A percentile compares a stretch with the other conserved stretches of the same genome.
These are phyloP conservation scores for Catalaphyllia jardinei DNA, from an alignment of 64 coral and sea anemone species.

Conservation along the genomic window DNA sequence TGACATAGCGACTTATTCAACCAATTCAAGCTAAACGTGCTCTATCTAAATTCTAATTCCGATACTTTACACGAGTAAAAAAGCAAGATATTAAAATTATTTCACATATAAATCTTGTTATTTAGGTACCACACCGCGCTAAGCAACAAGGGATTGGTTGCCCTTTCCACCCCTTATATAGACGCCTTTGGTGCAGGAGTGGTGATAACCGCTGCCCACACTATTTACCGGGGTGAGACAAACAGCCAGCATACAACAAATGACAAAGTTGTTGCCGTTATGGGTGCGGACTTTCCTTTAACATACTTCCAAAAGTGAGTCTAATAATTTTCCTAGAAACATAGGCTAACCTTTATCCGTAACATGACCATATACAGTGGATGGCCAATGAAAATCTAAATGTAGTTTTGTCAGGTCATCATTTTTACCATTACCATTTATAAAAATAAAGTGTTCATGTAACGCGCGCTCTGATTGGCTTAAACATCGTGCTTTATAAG, in stretches of 20 bases:
- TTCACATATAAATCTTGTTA: neutral
- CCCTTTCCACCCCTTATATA: constrained; percentile 22
- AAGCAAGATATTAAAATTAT: neutral
- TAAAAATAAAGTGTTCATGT: no score
- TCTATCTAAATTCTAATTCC: no score
- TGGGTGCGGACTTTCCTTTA: constrained; percentile 56
- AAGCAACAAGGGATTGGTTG: neutral
- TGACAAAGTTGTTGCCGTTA: constrained; percentile 34
- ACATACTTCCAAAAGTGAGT: constrained; percentile 47
- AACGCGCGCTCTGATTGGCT: no score
- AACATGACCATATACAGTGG: no score
- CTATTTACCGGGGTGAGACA: constrained; percentile 8
- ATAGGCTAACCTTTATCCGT: neutral
- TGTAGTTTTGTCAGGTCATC: no score
- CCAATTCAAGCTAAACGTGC: no score
- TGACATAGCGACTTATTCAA: no score
- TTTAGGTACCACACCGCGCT: constrained; percentile 3
- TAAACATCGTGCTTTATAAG: no score
- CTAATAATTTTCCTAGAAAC: neutral
- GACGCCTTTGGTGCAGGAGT: constrained; percentile 35
- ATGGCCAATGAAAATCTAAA: no score
- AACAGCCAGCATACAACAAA: neutral
- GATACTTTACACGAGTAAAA: no score
- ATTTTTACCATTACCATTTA: no score
- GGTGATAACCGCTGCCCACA: constrained; percentile 25